A percentile compares a stretch with the other conserved stretches of the same genome.
Evolutionary conservation across 1,140 invertebrate species (phyloP).

Genomic region (Drosophila jambulina): DNA sequence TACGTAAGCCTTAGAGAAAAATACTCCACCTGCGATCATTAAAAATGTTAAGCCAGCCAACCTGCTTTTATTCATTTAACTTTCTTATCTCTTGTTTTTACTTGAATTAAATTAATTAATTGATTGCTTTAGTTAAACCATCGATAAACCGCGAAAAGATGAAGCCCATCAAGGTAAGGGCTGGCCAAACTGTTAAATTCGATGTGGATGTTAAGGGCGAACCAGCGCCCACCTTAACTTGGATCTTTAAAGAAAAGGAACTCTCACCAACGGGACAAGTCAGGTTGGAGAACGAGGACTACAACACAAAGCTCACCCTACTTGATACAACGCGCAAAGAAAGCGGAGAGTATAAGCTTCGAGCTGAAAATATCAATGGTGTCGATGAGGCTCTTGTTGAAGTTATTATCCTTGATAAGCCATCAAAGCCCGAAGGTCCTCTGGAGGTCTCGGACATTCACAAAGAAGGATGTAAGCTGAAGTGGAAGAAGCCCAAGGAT

Average conservation of each 20-base stretch:
- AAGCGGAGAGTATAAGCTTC: slow-evolving; percentile 96
- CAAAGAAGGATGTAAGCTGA: slow-evolving; percentile 97
- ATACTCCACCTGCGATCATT: slow-evolving; percentile 5
- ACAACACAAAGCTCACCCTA: slow-evolving; percentile 94
- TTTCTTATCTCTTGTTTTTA: not conserved
- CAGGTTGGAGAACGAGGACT: slow-evolving; percentile 97
- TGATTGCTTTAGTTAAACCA: slow-evolving; percentile 90
- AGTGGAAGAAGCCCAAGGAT: slow-evolving; percentile 98
- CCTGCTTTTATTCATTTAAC: slow-evolving; percentile 20
- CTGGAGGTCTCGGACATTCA: slow-evolving; percentile 96
- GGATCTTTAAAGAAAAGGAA: slow-evolving; percentile 89
- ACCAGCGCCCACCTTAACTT: slow-evolving; percentile 96
- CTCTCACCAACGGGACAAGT: slow-evolving; percentile 85
- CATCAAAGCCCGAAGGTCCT: slow-evolving; percentile 96
- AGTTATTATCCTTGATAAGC: slow-evolving; percentile 96
- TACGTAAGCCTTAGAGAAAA: not conserved
- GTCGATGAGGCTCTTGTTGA: slow-evolving; percentile 97
- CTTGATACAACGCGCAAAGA: slow-evolving; percentile 92
- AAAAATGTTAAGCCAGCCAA: slow-evolving; percentile 70
- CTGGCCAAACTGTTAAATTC: slow-evolving; percentile 95
- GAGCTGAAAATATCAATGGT: slow-evolving; percentile 96
- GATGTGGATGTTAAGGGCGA: slow-evolving; percentile 98
- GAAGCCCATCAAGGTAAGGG: slow-evolving; percentile 94
- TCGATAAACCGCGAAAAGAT: slow-evolving; percentile 96
- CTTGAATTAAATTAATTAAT: slow-evolving; percentile 3